Base-by-base conservation (phyloP, 2,113 vertebrate genomes). In the Colistium nudipinnis region DNA sequence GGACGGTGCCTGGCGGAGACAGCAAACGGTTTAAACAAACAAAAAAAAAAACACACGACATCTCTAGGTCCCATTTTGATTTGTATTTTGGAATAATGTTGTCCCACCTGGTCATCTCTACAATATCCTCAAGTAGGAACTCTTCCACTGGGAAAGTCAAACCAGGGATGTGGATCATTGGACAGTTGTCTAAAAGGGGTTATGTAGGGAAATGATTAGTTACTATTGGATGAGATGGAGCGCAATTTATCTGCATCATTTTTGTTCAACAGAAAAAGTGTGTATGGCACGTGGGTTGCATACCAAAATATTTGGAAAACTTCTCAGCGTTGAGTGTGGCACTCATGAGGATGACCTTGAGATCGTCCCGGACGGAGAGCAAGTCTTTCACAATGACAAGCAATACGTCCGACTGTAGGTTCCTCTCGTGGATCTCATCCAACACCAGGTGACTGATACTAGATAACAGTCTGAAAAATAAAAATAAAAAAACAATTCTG, bases 381-480 rank as follows among this genome's bases (percentile, higher is more conserved):
- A 99, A 92, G 44, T 98, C 94, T 90, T 97, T 98, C 59, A 99
- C 91, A 24, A 98, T 94, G 69, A 94, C 90, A 86, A 99, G 95
- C 72, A 99, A 88, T 52, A 99, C 95, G 36, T 99, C 98, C 0
- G 98, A 99, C 31, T 99, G 98, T 49, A 99, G 94, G 87, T 96
- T 99, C 74, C 97, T 92, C 85, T 99, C 98, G 14, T 99, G 97
- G 73, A 99, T 96, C 92, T 99, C 98, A 71, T 99, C 98, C 74
- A 99, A 88, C 43, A 99, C 93, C 43, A 99, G 74, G 49, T 99
- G 97, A 84, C 96, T 99, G 73, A 98, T 83, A 54, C 92, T 98
- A 24, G 94, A 94, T 80, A 99, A 83, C 52, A 85, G 88, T 57
- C 97, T 99, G 78, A 62, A 17, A 16, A 8, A 7, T 17, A 7